Evolutionary conservation across 2,113 vertebrate genomes (phyloP), one percentile per base, ranked within the genome.

Genomic region (Nesoenas mayeri): DNA sequence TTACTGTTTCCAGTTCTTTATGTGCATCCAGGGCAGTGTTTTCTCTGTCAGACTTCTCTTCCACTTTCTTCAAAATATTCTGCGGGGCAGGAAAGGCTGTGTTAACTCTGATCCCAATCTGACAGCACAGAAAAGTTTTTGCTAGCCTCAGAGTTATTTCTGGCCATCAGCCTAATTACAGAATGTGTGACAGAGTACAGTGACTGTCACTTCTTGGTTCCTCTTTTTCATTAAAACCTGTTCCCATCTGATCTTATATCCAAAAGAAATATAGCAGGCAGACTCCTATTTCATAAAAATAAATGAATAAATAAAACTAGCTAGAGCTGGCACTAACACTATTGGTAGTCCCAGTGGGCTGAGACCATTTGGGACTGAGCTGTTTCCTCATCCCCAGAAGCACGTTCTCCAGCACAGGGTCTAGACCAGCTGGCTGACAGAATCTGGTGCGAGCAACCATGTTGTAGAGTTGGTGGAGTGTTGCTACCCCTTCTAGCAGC

Each of bases 41-140:
- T 86, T 99, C 99, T 3, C 98, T 98, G 72, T 99, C 98, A 6
- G 99, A 99, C 60, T 98, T 97, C 89, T 99, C 99, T 62, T 99
- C 99, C 34, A 98, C 98, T 95, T 99, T 99, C 98, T 99, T 99
- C 94, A 99, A 97, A 93, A 99, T 99, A 89, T 99, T 99, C 99
- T 98, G 92, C 15, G 85, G 48, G 61, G 51, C 21, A 80, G 28
- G 51, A 91, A 72, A 91, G 54, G 61, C 50, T 17, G 15, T 15
- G 11, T 97, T 88, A 90, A 73, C 22, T 79, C 31, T 11, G 31
- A 62, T 79, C 53, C 34, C 16, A 28, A 4, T 11, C 7, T 42
- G 31, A 78, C 17, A 84, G 60, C 19, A 74, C 34, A 65, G 81
- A 70, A 71, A 57, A 34, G 24, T 84, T 51, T 94, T 87, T 65